Base-by-base conservation (phyloP, 2,888 invertebrate species). In the Homarus gammarus region DNA sequence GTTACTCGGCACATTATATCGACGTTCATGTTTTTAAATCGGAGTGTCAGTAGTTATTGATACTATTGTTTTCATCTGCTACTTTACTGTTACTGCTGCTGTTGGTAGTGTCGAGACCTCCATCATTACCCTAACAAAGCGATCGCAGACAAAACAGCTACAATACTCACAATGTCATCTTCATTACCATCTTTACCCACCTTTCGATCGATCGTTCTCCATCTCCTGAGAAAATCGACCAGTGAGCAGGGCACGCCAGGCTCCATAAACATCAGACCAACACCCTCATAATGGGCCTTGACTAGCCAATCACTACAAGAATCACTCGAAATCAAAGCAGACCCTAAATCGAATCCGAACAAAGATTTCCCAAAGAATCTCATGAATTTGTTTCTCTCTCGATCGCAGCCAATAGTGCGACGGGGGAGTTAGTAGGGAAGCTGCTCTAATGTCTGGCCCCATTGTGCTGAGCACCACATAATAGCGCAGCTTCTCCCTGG, bases 401-500 rank as follows among this genome's bases (percentile, higher is more conserved):
- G 18, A 56, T 56, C 56, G 3, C 18, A 22, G 22, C 18, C 38
- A 73, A 15, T 18, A 15, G 73, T 22, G 5, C 18, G 22, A n/a
- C 73, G 73, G 70, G 70, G 12, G 36, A 27, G 31, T 15, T 15
- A 27, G 31, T 31, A 18, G 40, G 6, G 77, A 77, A 33, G 77
- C 40, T 40, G 31, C 44, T 27, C 44, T 81, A 38, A 81, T 64
- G 81, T 81, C 81, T 33, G 38, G 40, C 31, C 18, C 56, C 81
- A 36, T 77, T 77, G 77, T 77, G 44, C n/a, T 77, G 33, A 77
- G 77, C 51, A 44, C 22, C 44, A 49, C 79, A 56, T 79, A 79
- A 79, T 56, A 36, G 79, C 56, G 31, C 27, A 22, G 38, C 49
- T 49, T 18, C 56, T 36, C 77, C n/a, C 77, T 77, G 77, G 79